Base-by-base conservation (phyloP, 2,888 invertebrate genomes). In the Trilocha varians region DNA sequence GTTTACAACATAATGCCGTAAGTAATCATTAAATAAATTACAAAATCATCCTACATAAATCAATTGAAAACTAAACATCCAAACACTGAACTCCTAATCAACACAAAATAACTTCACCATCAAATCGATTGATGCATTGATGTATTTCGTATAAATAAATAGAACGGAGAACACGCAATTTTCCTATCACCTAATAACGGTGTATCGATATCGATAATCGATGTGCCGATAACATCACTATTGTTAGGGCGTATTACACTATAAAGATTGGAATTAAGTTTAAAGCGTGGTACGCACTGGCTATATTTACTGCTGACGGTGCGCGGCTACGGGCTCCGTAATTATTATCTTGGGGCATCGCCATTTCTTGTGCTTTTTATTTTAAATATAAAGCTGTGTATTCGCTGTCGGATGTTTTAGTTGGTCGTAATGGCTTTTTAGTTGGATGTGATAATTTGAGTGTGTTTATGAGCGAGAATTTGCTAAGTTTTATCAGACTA, bases 181-280 rank as follows among this genome's bases (percentile, higher is more conserved):
- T 57, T 53, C 55, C 53, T 49, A 55, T 47, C 44, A 47, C 49
- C 50, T 70, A 74, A 69, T 71, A 61, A 67, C 56, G 61, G 48
- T 58, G 57, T 72, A 77, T 80, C 76, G 77, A 78, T 62, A 62
- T 75, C 70, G 70, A 69, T 62, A 61, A 66, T 60, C 61, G 62
- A 48, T 42, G 40, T 44, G 42, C 25, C 25, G 72, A 73, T 74
- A 70, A 54, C 80, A 75, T 74, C 78, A 77, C 83, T 79, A 78
- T 60, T 57, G 53, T 45, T 50, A 56, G 54, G 62, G 59, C 53
- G 70, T 72, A 76, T 74, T 75, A 73, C 70, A 65, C 73, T 76
- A 77, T 80, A 82, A 83, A 83, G 78, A 83, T 84, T 78, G 78
- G 79, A 82, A 84, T 84, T 84, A 84, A 78, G 69, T 77, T 70